Percentiles rank a stretch among this genome's conserved stretches.
Conservation (phyloP, 2,797 vertebrate species). For the Gila robusta region DNA sequence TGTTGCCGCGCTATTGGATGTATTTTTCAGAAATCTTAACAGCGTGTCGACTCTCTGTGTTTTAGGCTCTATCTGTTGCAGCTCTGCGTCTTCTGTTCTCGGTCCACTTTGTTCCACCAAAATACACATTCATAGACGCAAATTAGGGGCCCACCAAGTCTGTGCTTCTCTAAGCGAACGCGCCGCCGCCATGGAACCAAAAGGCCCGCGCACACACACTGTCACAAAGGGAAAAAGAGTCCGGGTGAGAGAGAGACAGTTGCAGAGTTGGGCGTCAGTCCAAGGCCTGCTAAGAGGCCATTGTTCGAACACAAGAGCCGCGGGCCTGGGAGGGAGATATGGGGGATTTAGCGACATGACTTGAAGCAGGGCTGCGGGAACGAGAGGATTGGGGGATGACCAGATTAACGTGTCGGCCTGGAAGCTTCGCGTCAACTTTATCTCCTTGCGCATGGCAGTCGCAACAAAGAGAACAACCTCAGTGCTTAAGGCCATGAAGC, state of each 20-base stretch:
- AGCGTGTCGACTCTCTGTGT: slow-evolving; percentile 20
- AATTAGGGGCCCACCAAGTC: slow-evolving; percentile 50
- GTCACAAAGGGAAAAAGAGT: slow-evolving; percentile 39
- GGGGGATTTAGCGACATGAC: slow-evolving; percentile 69
- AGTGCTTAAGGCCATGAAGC: slow-evolving; percentile 68
- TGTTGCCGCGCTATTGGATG: slow-evolving; percentile 24
- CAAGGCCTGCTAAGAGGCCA: slow-evolving; percentile 68
- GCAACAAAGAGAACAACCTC: slow-evolving; percentile 70
- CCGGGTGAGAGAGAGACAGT: slow-evolving; percentile 10
- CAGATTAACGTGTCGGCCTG: slow-evolving; percentile 68
- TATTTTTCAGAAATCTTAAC: slow-evolving; percentile 43
- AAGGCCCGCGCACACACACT: neutral
- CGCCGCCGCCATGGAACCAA: neutral
- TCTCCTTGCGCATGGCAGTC: slow-evolving; percentile 70
- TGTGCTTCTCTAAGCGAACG: slow-evolving; percentile 23
- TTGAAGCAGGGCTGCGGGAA: slow-evolving; percentile 64
- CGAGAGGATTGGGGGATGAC: slow-evolving; percentile 65
- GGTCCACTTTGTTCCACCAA: slow-evolving; percentile 30
- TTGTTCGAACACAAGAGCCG: slow-evolving; percentile 70
- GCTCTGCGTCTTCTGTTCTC: slow-evolving; percentile 38
- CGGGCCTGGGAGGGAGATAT: slow-evolving; percentile 69
- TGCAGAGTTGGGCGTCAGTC: slow-evolving; percentile 61
- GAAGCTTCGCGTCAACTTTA: slow-evolving; percentile 70
- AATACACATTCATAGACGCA: slow-evolving; percentile 31
- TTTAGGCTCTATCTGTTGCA: slow-evolving; percentile 6